A percentile compares a stretch with the other conserved stretches of the same genome.
Conservation (phyloP, 2,888 invertebrate genomes). For the Limnephilus lunatus region DNA sequence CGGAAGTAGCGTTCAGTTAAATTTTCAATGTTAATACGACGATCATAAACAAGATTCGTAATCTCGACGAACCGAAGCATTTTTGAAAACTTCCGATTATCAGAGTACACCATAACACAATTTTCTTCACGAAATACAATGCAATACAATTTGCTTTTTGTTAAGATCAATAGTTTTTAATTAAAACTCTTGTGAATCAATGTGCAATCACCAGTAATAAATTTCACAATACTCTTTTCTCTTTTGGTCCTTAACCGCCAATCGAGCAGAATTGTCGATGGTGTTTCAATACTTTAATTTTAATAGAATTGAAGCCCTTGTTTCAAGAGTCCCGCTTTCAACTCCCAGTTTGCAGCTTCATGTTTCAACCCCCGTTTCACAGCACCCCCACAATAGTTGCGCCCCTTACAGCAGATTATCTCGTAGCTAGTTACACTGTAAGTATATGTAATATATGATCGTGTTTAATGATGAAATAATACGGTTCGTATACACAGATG, state of each 20-base stretch:
- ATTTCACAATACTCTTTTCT: not conserved
- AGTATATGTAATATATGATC: not conserved
- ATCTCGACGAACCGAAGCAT: too few relatives aligned
- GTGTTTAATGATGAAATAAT: slow-evolving; percentile 57
- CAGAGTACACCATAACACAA: not conserved
- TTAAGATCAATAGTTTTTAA: not conserved
- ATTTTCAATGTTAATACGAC: too few relatives aligned
- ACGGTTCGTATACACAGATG: slow-evolving; percentile 40
- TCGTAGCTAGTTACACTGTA: not conserved
- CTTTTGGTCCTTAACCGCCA: not conserved
- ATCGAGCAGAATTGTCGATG: not conserved
- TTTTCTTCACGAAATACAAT: not conserved
- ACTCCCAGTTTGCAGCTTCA: not conserved
- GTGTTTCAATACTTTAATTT: slow-evolving; percentile 21
- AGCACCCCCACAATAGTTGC: not conserved
- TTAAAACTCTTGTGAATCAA: not conserved
- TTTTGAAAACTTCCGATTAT: too few relatives aligned
- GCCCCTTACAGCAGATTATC: slow-evolving; percentile 6
- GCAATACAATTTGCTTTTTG: not conserved
- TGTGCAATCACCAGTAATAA: not conserved
- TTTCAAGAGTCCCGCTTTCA: not conserved
- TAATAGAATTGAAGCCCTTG: slow-evolving; percentile 19
- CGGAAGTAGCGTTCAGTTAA: too few relatives aligned
- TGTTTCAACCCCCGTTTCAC: not conserved
- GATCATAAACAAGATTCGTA: too few relatives aligned